Evolutionary conservation across 2,113 vertebrate species (phyloP), one percentile per base, ranked within the genome.

Genomic region (Ageneiosus marmoratus): DNA sequence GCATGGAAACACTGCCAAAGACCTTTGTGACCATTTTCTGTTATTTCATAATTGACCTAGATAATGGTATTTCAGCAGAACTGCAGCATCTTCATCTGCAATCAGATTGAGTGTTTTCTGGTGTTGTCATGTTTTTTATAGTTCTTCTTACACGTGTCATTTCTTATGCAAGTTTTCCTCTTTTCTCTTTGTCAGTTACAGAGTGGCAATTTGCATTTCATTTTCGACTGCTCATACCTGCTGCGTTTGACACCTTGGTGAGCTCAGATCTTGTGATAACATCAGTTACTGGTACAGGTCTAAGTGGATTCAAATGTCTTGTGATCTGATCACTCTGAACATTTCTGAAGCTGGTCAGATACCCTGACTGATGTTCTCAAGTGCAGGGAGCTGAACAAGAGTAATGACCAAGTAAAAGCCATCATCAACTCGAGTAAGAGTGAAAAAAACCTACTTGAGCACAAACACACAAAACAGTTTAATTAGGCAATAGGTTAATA

Each of bases 11-110:
- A 0, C 2, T 46, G 76, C 55, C 76, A 78, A 78, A 78, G 76
- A 78, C 76, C 76, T 78, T 78, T 78, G 76, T 15, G 27, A 46
- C 55, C 55, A 60, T 78, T 44, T 78, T 60, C 76, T 18, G 4
- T 60, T 78, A 18, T 60, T 78, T 60, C 37, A 20, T 78, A 78
- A 78, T 60, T 78, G 34, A 20, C 55, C 22, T 22, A 78, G 55
- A 27, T 60, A 46, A 27, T 44, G 37, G 46, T 27, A 32, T 56
- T 56, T 32, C 22, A 29, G 50, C n/a, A 51, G 32, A 1, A 1
- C 6, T 51, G 27, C 41, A 46, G n/a, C n/a, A 41, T 72, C 44
- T 72, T 4, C 44, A 12, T 27, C 44, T 72, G 41, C 8, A 5
- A 2, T 29, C 27, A 53, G 3, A 9, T 53, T 53, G 27, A 16